These are phyloP conservation scores for Bedellia somnulentella DNA, from an alignment of 2,888 invertebrate species.

Conservation along the genomic window DNA sequence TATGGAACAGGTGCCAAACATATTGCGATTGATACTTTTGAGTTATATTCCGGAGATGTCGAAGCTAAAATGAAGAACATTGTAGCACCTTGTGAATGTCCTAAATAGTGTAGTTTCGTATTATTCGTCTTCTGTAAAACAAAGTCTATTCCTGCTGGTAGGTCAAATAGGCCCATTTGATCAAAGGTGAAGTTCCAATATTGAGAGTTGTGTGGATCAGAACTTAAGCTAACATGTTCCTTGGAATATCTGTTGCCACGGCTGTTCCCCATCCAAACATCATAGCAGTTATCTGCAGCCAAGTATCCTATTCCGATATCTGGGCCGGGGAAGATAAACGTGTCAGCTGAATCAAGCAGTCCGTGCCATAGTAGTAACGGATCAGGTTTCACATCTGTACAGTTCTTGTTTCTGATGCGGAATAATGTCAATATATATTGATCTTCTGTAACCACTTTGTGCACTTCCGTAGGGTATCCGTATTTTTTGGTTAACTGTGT, in stretches of 20 bases:
- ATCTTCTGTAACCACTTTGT: constrained; percentile 1
- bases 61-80: constrained; percentile 32
- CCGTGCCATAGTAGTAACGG: constrained; percentile 1
- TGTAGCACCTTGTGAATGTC: constrained; percentile 69
- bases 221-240: constrained; percentile 26
- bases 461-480: constrained; percentile 1
- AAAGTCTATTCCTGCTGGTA: constrained; percentile 68
- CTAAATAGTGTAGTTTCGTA: constrained; percentile 59
- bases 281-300: constrained; percentile 31
- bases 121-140: constrained; percentile 46
- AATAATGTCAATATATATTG: constrained; percentile 1
- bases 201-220: constrained; percentile 15
- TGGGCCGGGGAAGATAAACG: not conserved
- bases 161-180: constrained; percentile 68
- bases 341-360: not conserved
- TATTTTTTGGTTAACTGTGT: not conserved
- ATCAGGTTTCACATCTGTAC: no score
- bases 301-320: constrained; percentile 17
- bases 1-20: not conserved
- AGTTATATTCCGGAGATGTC: constrained; percentile 7
- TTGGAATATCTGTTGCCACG: constrained; percentile 36
- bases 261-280: constrained; percentile 39
- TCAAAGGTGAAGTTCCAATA: constrained; percentile 70
- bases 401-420: no score
- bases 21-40: constrained; percentile 6